These are phyloP conservation scores for Drosophila oshimai DNA, from an alignment of 1,140 invertebrate species.

Conservation along the genomic window DNA sequence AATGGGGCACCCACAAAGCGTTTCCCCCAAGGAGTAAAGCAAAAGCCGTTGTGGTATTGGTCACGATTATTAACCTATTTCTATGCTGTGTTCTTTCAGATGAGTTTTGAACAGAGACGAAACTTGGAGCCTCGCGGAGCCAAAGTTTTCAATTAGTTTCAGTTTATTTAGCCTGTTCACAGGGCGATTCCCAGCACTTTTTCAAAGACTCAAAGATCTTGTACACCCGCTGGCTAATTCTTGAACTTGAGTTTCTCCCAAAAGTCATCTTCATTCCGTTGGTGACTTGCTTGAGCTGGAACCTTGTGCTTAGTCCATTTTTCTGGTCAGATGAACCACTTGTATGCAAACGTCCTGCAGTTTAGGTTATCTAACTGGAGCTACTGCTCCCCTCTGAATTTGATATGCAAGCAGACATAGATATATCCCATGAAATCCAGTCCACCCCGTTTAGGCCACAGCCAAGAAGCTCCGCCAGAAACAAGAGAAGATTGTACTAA, in stretches of 20 bases:
- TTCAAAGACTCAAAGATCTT: not conserved
- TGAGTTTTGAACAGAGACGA: slow-evolving; percentile 21
- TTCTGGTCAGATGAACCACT: not conserved
- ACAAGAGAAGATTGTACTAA: slow-evolving; percentile 30
- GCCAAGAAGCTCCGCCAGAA: slow-evolving; percentile 30
- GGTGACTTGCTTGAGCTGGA: not conserved
- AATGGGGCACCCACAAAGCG: not conserved
- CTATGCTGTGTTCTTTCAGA: slow-evolving; percentile 51
- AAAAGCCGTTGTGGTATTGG: not conserved
- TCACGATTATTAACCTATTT: slow-evolving; percentile 44
- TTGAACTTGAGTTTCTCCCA: not conserved
- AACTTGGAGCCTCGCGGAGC: slow-evolving; percentile 43
- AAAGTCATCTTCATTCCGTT: not conserved
- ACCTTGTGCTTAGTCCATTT: not conserved
- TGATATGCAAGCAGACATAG: slow-evolving; percentile 23
- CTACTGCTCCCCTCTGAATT: not conserved
- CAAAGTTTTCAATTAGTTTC: slow-evolving; percentile 38
- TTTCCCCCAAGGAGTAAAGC: not conserved
- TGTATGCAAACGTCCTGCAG: not conserved
- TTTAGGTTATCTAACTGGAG: no score
- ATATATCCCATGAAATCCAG: not conserved
- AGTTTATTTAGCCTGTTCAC: not conserved
- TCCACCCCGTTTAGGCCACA: slow-evolving; percentile 11
- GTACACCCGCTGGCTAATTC: not conserved
- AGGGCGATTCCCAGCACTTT: slow-evolving; percentile 15